Percentiles rank a stretch among this genome's conserved stretches.
Evolutionary conservation across 2,113 vertebrate species (phyloP).

Genomic region (Rissa tridactyla): DNA sequence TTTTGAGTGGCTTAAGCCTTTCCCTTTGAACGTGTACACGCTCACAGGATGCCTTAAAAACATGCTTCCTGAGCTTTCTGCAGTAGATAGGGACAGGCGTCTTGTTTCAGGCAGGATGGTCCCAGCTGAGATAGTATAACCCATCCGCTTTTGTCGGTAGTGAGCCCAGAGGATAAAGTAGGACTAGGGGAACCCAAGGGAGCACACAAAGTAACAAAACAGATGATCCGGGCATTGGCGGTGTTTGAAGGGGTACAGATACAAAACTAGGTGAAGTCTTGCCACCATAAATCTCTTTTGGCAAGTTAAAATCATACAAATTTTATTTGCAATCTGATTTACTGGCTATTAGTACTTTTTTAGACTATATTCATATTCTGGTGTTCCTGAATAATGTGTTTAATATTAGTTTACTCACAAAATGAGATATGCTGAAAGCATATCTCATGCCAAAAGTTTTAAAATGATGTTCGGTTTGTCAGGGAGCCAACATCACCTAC

Average conservation of each 20-base stretch:
- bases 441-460: background rate
- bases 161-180: no score
- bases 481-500: background rate
- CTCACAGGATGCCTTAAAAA: background rate
- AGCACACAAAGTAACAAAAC: background rate
- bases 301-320: fast-evolving
- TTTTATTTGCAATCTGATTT: background rate
- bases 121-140: fast-evolving
- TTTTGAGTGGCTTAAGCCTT: background rate
- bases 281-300: fast-evolving
- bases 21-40: fast-evolving
- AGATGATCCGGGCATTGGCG: no score
- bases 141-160: background rate
- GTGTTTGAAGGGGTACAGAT: background rate
- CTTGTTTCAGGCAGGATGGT: background rate
- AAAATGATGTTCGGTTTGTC: background rate
- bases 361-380: background rate
- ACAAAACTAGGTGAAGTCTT: background rate
- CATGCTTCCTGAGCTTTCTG: background rate
- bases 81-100: background rate
- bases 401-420: background rate
- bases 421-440: background rate
- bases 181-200: background rate
- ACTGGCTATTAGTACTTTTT: background rate
- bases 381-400: background rate